Percentiles rank a stretch among this genome's conserved stretches.
Conservation (phyloP, 2,113 vertebrate species). For the Leptobrachium leishanense region DNA sequence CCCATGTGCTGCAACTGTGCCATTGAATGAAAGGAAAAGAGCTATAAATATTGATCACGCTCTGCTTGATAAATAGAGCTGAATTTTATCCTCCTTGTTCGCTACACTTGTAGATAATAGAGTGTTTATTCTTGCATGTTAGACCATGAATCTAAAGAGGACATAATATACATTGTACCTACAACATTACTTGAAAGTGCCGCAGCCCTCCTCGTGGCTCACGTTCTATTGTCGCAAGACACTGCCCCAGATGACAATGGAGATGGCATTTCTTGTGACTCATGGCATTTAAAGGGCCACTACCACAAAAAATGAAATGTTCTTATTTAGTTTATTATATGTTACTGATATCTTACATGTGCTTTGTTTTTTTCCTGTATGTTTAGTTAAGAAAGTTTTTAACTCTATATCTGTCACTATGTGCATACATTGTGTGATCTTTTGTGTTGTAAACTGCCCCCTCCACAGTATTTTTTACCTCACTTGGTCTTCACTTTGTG, state of each 20-base stretch:
- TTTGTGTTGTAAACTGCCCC: no score
- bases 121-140: slow-evolving; percentile 9
- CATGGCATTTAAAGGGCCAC: no score
- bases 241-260: slow-evolving; percentile 7
- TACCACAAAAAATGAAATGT: no score
- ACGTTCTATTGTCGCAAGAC: not conserved
- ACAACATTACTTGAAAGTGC: slow-evolving; percentile 5
- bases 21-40: slow-evolving; percentile 10
- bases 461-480: no score
- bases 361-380: no score
- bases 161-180: not conserved
- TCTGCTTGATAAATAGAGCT: slow-evolving; percentile 1
- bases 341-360: no score
- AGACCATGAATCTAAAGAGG: slow-evolving; percentile 24
- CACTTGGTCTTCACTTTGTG: no score
- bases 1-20: not conserved
- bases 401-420: no score
- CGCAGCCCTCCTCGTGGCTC: not conserved
- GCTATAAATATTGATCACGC: not conserved
- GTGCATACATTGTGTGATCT: no score
- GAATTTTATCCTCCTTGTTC: slow-evolving; percentile 12
- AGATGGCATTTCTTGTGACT: not conserved
- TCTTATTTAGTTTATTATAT: no score
- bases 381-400: no score
- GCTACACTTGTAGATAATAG: slow-evolving; percentile 19